These are phyloP conservation scores for Lycaon pictus DNA, from an alignment of 2,113 vertebrate genomes.

Conservation along the genomic window DNA sequence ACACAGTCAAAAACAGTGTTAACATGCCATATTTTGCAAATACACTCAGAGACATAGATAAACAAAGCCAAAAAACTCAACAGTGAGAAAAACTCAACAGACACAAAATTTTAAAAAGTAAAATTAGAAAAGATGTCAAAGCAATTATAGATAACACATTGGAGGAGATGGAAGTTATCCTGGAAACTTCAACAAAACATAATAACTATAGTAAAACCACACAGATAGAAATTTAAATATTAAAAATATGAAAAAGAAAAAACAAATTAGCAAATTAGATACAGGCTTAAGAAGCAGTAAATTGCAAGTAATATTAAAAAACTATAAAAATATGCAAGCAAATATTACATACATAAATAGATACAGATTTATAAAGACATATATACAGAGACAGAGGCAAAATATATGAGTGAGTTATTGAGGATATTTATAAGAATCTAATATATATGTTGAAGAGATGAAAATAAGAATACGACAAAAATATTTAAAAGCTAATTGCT, in stretches of 20 bases:
- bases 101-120: not conserved
- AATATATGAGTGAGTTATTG: not conserved
- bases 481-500: not conserved
- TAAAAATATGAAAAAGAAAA: not conserved
- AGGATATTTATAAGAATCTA: not conserved
- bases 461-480: not conserved
- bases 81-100: not conserved
- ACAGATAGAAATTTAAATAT: not conserved
- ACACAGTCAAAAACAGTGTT: not conserved
- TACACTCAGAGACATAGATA: not conserved
- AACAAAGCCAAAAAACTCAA: not conserved
- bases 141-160: not conserved
- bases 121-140: not conserved
- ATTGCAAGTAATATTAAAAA: not conserved
- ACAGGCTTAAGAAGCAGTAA: not conserved
- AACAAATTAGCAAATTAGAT: not conserved
- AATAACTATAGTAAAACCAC: not conserved
- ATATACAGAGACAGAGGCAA: not conserved
- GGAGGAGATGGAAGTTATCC: not conserved
- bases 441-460: not conserved
- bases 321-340: not conserved
- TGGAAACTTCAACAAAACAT: not conserved
- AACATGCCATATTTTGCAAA: not conserved
- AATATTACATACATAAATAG: not conserved
- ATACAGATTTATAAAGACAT: not conserved